These are phyloP conservation scores for Anneissia japonica DNA, from an alignment of 35 echinoderm and acorn worm genomes.

Conservation along the genomic window DNA sequence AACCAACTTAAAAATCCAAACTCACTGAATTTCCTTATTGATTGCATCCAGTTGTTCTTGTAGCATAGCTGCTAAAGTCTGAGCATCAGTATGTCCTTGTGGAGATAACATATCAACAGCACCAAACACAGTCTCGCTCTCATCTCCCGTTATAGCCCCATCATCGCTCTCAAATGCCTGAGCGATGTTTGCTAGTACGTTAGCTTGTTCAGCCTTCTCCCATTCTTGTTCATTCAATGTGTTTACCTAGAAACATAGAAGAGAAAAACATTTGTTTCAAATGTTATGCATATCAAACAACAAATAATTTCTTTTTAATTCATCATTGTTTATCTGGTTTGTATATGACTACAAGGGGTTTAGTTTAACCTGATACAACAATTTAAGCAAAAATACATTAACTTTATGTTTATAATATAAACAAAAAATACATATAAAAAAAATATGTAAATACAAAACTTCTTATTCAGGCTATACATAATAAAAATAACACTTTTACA, in stretches of 20 bases:
- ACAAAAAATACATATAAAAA: too few species aligned
- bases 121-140: conserved; percentile 75
- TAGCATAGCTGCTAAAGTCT: conserved; percentile 84
- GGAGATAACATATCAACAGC: conserved; percentile 92
- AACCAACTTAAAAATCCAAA: background rate
- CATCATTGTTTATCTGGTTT: too few species aligned
- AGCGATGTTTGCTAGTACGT: conserved; percentile 90
- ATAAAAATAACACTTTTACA: too few species aligned
- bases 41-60: conserved; percentile 99
- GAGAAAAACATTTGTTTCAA: too few species aligned
- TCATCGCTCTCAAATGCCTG: conserved; percentile 91
- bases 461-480: too few species aligned
- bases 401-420: too few species aligned
- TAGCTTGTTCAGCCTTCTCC: conserved; percentile 98
- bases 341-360: too few species aligned
- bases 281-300: too few species aligned
- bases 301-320: too few species aligned
- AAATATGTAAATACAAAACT: too few species aligned
- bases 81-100: conserved; percentile 87
- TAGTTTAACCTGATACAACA: too few species aligned
- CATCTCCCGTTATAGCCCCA: conserved; percentile 48
- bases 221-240: conserved; percentile 98
- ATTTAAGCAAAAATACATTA: too few species aligned
- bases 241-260: conserved; percentile 55
- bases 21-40: conserved; percentile 97